Percentiles rank a stretch among this genome's conserved stretches.
Evolutionary conservation across 2,113 vertebrate species (phyloP).

Genomic region (Pygoscelis adeliae): DNA sequence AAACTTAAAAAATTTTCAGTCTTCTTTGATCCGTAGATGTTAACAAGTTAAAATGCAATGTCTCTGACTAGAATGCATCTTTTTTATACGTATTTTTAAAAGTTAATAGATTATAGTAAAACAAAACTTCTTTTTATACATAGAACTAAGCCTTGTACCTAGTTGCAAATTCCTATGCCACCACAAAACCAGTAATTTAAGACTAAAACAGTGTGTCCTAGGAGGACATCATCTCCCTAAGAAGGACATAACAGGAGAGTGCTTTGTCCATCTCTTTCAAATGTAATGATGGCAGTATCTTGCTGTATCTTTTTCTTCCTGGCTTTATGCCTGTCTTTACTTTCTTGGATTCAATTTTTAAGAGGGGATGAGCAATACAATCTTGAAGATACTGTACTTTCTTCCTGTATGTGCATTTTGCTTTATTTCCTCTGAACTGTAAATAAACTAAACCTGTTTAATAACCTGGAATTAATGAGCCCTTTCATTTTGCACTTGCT

Average conservation of each 20-base stretch:
- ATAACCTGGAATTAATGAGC: background rate
- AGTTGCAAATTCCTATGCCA: background rate
- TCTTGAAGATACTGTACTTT: background rate
- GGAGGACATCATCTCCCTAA: background rate
- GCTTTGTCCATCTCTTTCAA: background rate
- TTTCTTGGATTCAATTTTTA: background rate
- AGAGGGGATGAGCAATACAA: background rate
- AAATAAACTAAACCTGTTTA: background rate
- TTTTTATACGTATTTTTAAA: background rate
- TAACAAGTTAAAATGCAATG: background rate
- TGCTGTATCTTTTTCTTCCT: background rate
- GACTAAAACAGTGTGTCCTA: background rate
- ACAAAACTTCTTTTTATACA: background rate
- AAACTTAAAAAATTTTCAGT: background rate
- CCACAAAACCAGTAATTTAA: background rate
- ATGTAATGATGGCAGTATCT: background rate
- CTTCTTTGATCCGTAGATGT: rapidly evolving
- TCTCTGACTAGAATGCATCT: background rate
- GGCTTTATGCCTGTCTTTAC: background rate
- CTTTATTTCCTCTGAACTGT: background rate
- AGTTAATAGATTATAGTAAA: background rate
- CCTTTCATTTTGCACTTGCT: background rate
- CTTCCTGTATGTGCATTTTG: background rate
- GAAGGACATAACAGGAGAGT: background rate
- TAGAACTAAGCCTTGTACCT: background rate